Conservation (phyloP, 2,113 vertebrate genomes). For the Gavialis gangeticus region DNA sequence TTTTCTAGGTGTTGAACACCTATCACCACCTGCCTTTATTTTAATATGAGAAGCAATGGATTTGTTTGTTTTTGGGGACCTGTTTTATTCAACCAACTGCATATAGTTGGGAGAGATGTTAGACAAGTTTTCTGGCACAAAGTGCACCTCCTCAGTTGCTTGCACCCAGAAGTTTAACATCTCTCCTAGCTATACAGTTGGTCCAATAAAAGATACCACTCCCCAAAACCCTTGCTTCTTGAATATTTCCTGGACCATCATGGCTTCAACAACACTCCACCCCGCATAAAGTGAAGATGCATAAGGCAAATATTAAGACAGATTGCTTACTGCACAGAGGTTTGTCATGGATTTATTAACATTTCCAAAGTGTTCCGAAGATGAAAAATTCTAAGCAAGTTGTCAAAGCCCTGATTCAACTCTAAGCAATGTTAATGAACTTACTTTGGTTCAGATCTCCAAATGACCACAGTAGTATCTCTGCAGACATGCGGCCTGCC, state of each 20-base stretch:
- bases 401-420: neutral
- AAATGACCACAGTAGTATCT: neutral
- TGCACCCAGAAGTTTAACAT: neutral
- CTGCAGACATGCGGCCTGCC: neutral
- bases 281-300: neutral
- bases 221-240: no score
- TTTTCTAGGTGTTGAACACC: no score
- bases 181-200: neutral
- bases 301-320: constrained; percentile 37
- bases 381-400: neutral
- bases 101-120: no score
- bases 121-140: no score
- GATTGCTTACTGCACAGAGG: constrained; percentile 12
- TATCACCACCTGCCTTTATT: no score
- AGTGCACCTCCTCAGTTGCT: no score
- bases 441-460: constrained; percentile 1
- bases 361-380: neutral
- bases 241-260: neutral
- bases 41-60: no score
- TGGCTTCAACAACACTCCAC: neutral
- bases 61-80: no score
- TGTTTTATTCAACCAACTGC: no score
- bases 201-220: no score
- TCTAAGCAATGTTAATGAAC: neutral
- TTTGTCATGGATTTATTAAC: constrained; percentile 2